phyloP scores from a whole-genome alignment of 2,113 vertebrate species.

The Sminthopsis crassicaudata region DNA sequence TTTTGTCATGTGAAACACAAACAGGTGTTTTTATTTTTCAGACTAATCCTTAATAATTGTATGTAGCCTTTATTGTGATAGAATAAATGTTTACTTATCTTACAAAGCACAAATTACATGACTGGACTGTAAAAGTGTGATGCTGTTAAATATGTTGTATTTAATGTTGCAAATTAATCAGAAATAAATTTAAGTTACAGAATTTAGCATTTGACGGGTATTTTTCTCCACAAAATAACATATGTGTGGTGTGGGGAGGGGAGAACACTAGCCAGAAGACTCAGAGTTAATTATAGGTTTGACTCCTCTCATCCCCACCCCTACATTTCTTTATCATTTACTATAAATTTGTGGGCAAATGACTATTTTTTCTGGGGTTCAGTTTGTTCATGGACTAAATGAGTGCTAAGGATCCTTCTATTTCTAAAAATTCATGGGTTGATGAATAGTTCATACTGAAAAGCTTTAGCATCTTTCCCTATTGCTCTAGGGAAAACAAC shows the following conservation, averaged over 20 bases:
- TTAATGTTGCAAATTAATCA: constrained; percentile 77
- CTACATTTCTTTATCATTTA: not conserved
- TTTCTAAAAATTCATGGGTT: not conserved
- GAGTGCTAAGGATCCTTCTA: not conserved
- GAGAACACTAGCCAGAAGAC: not conserved
- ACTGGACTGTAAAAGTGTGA: constrained; percentile 81
- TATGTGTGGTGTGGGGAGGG: not conserved
- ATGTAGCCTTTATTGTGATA: constrained; percentile 78
- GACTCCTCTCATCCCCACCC: not conserved
- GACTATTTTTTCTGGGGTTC: not conserved
- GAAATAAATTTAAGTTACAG: constrained; percentile 85
- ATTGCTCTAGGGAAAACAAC: not conserved
- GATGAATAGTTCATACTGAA: not conserved
- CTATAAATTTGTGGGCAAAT: not conserved
- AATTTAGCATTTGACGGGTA: not conserved
- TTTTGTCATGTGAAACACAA: constrained; percentile 70
- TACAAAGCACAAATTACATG: constrained; percentile 85
- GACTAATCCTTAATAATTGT: constrained; percentile 73
- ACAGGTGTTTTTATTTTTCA: constrained; percentile 81
- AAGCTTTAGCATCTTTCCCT: not conserved
- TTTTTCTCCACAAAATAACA: constrained; percentile 6
- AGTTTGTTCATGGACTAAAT: not conserved
- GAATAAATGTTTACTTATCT: constrained; percentile 82
- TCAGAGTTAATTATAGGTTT: not conserved
- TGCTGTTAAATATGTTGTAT: constrained; percentile 80